These are phyloP conservation scores for Hermatobates lingyangjiaoensis DNA, from an alignment of 1,140 invertebrate genomes.

Conservation along the genomic window DNA sequence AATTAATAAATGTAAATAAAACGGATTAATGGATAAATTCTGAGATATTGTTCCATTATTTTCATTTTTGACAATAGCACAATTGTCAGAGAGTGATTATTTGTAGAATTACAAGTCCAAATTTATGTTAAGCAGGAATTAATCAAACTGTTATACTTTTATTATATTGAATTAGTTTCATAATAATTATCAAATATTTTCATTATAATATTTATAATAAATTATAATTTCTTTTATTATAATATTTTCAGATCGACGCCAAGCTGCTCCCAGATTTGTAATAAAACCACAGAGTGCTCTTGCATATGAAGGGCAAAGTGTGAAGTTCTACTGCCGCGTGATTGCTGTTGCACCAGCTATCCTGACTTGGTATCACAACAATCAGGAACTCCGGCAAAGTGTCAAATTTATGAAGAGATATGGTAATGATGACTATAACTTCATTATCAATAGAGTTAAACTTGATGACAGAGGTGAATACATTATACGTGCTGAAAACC, in stretches of 20 bases:
- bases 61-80: no score
- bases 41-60: no score
- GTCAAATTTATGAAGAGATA: slow-evolving; percentile 99
- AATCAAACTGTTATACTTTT: background rate
- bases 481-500: slow-evolving; percentile 91
- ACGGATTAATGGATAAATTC: no score
- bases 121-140: no score
- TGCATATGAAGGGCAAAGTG: slow-evolving; percentile 90
- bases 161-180: background rate
- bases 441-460: slow-evolving; percentile 90
- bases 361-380: slow-evolving; percentile 88
- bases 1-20: background rate
- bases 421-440: slow-evolving; percentile 85
- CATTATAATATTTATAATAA: no score
- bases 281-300: slow-evolving; percentile 88
- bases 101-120: no score
- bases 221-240: slow-evolving; percentile 9
- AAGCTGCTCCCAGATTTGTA: slow-evolving; percentile 93
- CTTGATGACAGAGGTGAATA: slow-evolving; percentile 92
- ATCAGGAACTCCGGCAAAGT: slow-evolving; percentile 83
- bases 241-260: slow-evolving; percentile 58
- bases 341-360: slow-evolving; percentile 86
- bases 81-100: no score
- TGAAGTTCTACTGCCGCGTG: slow-evolving; percentile 91
- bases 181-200: no score